Conservation (phyloP, 2,797 vertebrate genomes). For the Oryzias dopingdopingensis region DNA sequence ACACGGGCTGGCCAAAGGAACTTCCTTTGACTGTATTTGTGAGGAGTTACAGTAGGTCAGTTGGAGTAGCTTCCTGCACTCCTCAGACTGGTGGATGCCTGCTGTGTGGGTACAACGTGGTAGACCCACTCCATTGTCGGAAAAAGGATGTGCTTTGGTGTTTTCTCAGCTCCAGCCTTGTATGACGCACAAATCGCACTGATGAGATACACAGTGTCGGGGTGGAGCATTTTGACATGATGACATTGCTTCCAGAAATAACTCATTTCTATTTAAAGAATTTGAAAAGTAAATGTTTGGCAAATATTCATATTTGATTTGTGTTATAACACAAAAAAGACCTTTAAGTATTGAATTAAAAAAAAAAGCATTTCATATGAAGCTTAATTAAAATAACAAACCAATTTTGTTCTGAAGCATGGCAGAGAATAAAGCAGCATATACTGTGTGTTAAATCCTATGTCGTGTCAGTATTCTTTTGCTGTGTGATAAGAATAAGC, state of each 20-base stretch:
- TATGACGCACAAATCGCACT: conserved; percentile 88
- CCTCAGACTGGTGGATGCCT: conserved; percentile 65
- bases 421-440: too few species aligned
- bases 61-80: conserved; percentile 76
- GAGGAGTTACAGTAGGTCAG: conserved; percentile 70
- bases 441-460: too few species aligned
- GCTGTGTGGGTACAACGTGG: conserved; percentile 76
- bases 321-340: too few species aligned
- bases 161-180: conserved; percentile 78
- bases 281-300: background rate
- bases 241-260: conserved; percentile 29
- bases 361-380: too few species aligned
- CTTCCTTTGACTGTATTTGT: conserved; percentile 75
- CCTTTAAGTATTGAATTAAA: too few species aligned
- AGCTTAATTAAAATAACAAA: too few species aligned
- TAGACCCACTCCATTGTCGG: conserved; percentile 83
- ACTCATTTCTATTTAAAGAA: background rate
- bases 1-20: conserved; percentile 51
- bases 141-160: conserved; percentile 82
- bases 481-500: too few species aligned
- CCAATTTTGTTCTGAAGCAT: too few species aligned
- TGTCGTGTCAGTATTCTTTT: too few species aligned
- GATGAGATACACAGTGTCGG: conserved; percentile 77
- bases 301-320: background rate
- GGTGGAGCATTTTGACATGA: conserved; percentile 71